Evolutionary conservation across 1,140 invertebrate genomes (phyloP), one percentile per base, ranked within the genome.

Genomic region (Ceratina japonica): DNA sequence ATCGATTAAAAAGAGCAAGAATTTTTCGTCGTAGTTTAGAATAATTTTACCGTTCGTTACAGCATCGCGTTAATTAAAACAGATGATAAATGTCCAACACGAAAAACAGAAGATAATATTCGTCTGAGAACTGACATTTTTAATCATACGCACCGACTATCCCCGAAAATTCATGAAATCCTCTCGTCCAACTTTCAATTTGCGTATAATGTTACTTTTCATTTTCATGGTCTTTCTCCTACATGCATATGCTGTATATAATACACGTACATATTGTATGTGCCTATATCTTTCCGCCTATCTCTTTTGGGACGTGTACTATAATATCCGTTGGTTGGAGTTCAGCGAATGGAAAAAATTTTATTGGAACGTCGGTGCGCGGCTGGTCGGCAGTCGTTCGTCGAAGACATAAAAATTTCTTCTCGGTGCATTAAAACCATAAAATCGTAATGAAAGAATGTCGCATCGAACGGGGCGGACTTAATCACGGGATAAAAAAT

Each of bases 361-460:
- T 85, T 84, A 84, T 84, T 72, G 74, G 51, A 59, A 81, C 51
- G 20, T 44, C 37, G 37, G 10, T 20, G 52, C 56, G 52, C 79
- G 74, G 59, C 68, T 70, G 81, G 49, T 15, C 69, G 15, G 27
- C 12, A 27, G 51, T 22, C 56, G 72, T 68, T 74, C 63, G 51
- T 22, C 20, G 51, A 1, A 18, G 22, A 31, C 54, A 69, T 66
- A 80, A 85, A 85, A 86, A 76, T 80, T 54, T 75, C 16, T 54
- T 49, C 22, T 69, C 52, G 70, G 61, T 7, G 31, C 77, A 72
- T 79, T 77, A 80, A 84, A 82, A 82, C 69, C 84, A 79, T 88
- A 82, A 87, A 86, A 82, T 56, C 65, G 75, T 73, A 64, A 54
- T 59, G 63, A 54, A 64, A 20, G 63, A 63, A 81, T 84, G 83